Conservation (phyloP, 2,797 vertebrate species). For the Psittacula echo region DNA sequence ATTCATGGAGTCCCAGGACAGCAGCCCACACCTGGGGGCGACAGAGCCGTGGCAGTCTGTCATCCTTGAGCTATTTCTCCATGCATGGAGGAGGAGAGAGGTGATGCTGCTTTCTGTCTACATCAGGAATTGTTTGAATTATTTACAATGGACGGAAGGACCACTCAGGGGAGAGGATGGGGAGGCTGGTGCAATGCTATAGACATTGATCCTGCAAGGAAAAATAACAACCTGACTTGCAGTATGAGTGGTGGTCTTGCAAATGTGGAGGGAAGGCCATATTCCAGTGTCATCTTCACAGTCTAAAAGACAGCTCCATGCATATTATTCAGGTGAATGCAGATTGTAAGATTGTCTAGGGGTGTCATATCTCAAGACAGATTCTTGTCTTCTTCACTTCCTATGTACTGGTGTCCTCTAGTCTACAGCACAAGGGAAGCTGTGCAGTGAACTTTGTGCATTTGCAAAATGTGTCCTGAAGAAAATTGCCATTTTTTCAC, state of each 20-base stretch:
- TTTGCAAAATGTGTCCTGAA: not conserved
- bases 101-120: not conserved
- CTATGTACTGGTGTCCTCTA: not conserved
- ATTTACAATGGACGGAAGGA: constrained; percentile 58
- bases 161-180: not conserved
- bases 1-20: not conserved
- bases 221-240: constrained; percentile 45
- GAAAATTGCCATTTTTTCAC: not conserved
- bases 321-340: not conserved
- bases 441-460: not conserved
- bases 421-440: not conserved
- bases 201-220: constrained; percentile 52
- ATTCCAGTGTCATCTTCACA: not conserved
- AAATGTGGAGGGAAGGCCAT: not conserved
- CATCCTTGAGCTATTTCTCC: constrained; percentile 11
- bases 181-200: not conserved
- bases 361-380: not conserved
- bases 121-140: constrained; percentile 12
- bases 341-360: not conserved
- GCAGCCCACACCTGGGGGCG: not conserved
- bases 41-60: constrained; percentile 38
- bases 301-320: not conserved
- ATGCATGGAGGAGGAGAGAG: not conserved
- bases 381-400: not conserved
- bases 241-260: not conserved